Evolutionary conservation across 2,797 vertebrate genomes (phyloP).

Genomic region (Lerista edwardsae): DNA sequence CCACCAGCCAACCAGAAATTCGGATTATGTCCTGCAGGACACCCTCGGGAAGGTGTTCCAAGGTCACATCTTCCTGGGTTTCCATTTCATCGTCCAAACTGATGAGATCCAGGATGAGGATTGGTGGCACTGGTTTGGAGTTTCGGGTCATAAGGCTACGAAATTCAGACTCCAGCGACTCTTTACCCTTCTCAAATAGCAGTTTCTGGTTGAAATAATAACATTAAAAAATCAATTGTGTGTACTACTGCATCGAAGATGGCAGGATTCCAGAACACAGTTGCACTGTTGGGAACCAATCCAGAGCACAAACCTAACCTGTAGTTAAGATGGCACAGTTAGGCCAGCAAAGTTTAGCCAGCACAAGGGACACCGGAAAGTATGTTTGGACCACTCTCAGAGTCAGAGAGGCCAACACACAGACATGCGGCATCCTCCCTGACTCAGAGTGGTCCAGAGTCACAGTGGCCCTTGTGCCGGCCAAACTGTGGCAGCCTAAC

Average conservation of each 20-base stretch:
- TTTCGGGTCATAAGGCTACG: conserved; percentile 90
- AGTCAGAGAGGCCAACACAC: too few relatives aligned
- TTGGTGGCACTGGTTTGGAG: conserved; percentile 92
- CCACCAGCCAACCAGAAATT: conserved; percentile 95
- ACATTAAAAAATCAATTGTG: not conserved
- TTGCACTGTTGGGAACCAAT: not conserved
- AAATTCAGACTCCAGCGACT: conserved; percentile 93
- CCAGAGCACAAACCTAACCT: too few relatives aligned
- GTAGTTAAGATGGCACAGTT: too few relatives aligned
- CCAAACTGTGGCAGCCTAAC: too few relatives aligned
- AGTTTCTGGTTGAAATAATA: conserved; percentile 83
- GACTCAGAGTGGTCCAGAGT: too few relatives aligned
- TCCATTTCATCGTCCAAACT: conserved; percentile 91
- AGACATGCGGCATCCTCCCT: too few relatives aligned
- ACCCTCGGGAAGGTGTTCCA: conserved; percentile 92
- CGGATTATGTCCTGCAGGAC: conserved; percentile 91
- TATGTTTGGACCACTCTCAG: too few relatives aligned
- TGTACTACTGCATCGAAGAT: not conserved
- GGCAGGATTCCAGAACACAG: not conserved
- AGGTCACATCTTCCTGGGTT: conserved; percentile 86
- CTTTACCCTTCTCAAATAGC: conserved; percentile 94
- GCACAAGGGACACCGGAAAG: too few relatives aligned
- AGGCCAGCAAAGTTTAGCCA: too few relatives aligned
- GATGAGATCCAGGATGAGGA: conserved; percentile 94
- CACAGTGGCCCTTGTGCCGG: too few relatives aligned